Conservation (phyloP, 2,888 invertebrate genomes). For the Augiades crinisus region DNA sequence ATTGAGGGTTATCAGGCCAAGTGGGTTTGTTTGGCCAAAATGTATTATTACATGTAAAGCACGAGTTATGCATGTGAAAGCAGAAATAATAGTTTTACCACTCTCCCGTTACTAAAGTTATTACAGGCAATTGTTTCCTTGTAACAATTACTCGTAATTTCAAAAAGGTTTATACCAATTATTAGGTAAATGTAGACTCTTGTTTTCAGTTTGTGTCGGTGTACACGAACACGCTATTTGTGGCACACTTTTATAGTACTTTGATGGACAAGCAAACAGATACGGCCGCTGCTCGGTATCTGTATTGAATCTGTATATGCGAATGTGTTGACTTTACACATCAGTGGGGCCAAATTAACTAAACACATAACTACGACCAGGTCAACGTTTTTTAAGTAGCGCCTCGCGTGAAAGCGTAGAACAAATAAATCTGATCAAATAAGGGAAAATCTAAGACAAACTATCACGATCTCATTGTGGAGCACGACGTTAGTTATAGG, state of each 20-base stretch:
- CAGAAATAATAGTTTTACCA: neutral
- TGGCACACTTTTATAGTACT: constrained; percentile 62
- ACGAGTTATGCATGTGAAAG: neutral
- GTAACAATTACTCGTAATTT: constrained; percentile 40
- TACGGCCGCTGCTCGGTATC: neutral
- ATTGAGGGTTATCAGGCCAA: too few species aligned
- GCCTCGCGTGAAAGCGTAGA: constrained; percentile 70
- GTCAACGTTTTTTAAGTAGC: constrained; percentile 76
- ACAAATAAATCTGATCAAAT: constrained; percentile 70
- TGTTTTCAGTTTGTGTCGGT: neutral
- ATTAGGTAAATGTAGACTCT: neutral
- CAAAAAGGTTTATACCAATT: constrained; percentile 20
- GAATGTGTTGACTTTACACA: constrained; percentile 16
- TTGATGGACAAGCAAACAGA: neutral
- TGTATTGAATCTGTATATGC: constrained; percentile 25
- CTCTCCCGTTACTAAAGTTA: neutral
- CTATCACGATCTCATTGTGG: neutral
- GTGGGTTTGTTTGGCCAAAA: too few species aligned
- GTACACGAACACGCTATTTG: constrained; percentile 52
- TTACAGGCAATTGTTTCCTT: neutral
- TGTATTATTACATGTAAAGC: too few species aligned
- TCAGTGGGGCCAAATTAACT: constrained; percentile 58
- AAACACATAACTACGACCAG: constrained; percentile 55
- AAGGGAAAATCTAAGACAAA: constrained; percentile 55
- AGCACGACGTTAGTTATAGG: neutral